phyloP scores from a whole-genome alignment of 2,797 vertebrate genomes.

The Onychomys arenicola region DNA sequence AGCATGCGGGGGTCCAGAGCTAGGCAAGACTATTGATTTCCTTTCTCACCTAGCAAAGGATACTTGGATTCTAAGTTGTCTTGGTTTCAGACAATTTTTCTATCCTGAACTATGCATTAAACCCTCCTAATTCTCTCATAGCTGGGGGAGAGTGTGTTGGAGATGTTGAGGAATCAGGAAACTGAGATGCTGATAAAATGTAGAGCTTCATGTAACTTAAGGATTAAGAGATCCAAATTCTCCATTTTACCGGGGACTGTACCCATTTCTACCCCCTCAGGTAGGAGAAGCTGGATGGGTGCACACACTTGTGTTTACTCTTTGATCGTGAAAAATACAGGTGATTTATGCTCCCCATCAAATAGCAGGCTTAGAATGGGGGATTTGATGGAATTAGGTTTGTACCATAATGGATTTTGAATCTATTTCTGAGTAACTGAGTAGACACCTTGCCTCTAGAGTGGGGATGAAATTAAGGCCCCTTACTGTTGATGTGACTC shows the following conservation, averaged over 20 bases:
- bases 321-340: not conserved
- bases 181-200: not conserved
- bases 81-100: not conserved
- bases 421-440: not conserved
- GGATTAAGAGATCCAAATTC: not conserved
- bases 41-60: not conserved
- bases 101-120: not conserved
- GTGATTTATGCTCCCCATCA: not conserved
- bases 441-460: not conserved
- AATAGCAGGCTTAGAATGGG: not conserved
- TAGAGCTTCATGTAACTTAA: not conserved
- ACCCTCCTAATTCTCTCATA: not conserved
- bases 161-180: not conserved
- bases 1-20: not conserved
- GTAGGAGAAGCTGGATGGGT: not conserved
- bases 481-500: not conserved
- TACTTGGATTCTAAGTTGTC: not conserved
- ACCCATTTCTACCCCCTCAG: not conserved
- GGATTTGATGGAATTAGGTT: slow-evolving; percentile 4
- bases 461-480: not conserved
- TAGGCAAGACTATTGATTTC: not conserved
- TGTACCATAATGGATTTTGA: not conserved
- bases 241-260: not conserved
- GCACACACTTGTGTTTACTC: not conserved
- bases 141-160: not conserved